Conservation (phyloP, 2,888 invertebrate species). For the Lithophane leautieri region DNA sequence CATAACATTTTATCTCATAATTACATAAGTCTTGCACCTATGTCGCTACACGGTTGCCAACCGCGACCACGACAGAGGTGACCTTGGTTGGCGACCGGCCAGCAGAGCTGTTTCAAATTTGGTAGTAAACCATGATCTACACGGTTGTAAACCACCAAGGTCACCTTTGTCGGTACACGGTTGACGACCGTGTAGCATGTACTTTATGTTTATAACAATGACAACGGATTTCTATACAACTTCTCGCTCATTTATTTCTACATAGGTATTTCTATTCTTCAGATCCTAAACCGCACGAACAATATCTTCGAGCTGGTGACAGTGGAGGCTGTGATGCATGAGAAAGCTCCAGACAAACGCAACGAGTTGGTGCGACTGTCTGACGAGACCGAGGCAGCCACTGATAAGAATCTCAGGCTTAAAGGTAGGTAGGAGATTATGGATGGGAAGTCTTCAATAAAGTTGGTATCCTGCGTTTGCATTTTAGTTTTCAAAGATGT, state of each 20-base stretch:
- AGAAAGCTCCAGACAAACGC: slow-evolving; percentile 89
- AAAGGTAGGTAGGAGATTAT: slow-evolving; percentile 90
- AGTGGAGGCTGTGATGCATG: slow-evolving; percentile 95
- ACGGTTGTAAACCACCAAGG: too few species aligned
- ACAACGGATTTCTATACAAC: neutral
- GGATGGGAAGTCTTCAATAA: neutral
- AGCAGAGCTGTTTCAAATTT: too few species aligned
- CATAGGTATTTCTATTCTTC: slow-evolving; percentile 3
- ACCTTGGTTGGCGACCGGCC: too few species aligned
- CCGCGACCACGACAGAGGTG: too few species aligned
- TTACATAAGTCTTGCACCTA: too few species aligned
- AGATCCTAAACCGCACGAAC: slow-evolving; percentile 98
- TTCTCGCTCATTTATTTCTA: neutral
- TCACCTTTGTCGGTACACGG: too few species aligned
- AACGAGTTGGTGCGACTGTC: slow-evolving; percentile 90
- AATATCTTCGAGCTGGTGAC: slow-evolving; percentile 99
- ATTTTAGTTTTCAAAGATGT: too few species aligned
- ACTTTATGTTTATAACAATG: neutral
- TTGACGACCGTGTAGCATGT: too few species aligned
- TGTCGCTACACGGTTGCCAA: too few species aligned
- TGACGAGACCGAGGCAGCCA: slow-evolving; percentile 92
- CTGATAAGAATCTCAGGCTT: slow-evolving; percentile 94
- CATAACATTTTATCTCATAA: too few species aligned
- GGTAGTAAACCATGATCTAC: too few species aligned
- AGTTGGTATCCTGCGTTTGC: neutral